phyloP scores from a whole-genome alignment of 2,888 invertebrate species.

The Anoplius nigerrimus region DNA sequence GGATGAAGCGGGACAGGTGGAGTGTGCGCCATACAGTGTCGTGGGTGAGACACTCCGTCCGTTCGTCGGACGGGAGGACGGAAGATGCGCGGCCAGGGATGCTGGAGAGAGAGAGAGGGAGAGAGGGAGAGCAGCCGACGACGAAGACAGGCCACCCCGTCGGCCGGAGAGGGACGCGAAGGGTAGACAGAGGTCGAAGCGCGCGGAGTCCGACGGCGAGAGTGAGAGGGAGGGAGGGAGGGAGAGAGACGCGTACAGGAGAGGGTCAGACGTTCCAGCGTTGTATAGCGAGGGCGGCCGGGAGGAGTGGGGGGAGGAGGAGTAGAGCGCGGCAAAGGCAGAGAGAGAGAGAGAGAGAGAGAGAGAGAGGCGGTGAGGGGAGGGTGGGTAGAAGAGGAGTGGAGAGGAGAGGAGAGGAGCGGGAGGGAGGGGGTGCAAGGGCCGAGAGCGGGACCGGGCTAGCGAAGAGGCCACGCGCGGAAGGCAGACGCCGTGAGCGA shows the following conservation, averaged over 20 bases:
- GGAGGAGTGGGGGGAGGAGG: not conserved
- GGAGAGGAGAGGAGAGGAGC: not conserved
- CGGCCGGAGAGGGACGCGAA: too few species aligned
- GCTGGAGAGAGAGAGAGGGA: conserved; percentile 1
- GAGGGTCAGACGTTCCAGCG: not conserved
- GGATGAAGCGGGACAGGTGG: not conserved
- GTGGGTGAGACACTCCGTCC: conserved; percentile 5
- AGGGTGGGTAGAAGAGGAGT: not conserved
- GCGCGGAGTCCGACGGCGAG: not conserved
- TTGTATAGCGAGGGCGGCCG: not conserved
- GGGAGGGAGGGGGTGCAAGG: not conserved
- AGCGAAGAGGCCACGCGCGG: not conserved
- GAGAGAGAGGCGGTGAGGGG: conserved; percentile 2
- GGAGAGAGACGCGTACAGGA: not conserved
- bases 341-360: conserved; percentile 11
- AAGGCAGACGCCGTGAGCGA: conserved; percentile 12
- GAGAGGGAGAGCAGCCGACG: not conserved
- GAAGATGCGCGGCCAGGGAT: not conserved
- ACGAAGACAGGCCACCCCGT: too few species aligned
- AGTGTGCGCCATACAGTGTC: not conserved
- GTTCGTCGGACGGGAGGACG: not conserved
- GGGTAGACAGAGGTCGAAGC: too few species aligned
- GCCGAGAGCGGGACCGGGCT: conserved; percentile 13
- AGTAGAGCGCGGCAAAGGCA: not conserved
- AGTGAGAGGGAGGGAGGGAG: not conserved